Evolutionary conservation across 2,888 invertebrate genomes (phyloP).

Genomic region (Seira sanloemensis): DNA sequence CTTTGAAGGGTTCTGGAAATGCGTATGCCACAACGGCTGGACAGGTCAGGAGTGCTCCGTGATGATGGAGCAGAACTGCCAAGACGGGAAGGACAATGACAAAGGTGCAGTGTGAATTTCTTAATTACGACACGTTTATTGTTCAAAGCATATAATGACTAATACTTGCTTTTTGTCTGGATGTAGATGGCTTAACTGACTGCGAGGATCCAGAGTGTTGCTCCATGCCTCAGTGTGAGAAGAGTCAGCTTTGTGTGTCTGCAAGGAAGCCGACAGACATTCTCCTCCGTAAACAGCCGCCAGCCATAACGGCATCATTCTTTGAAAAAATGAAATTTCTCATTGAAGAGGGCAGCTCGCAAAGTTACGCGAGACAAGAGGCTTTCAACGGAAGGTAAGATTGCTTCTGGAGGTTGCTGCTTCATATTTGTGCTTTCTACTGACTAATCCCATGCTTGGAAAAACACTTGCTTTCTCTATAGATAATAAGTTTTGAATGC

Average conservation of each 20-base stretch:
- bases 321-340: constrained; percentile 98
- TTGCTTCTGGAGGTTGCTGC: constrained; percentile 74
- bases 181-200: constrained; percentile 94
- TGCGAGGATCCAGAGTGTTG: constrained; percentile 99
- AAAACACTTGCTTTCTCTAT: not conserved
- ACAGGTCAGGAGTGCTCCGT: constrained; percentile 95
- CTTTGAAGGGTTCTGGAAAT: constrained; percentile 91
- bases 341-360: constrained; percentile 97
- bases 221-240: constrained; percentile 86
- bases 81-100: constrained; percentile 96
- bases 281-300: constrained; percentile 94
- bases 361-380: constrained; percentile 96
- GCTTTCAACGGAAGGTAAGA: constrained; percentile 97
- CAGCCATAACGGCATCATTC: constrained; percentile 97
- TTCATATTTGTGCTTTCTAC: not conserved
- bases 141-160: no score
- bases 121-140: not conserved
- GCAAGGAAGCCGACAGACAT: constrained; percentile 98
- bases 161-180: constrained; percentile 2
- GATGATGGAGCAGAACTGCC: constrained; percentile 93
- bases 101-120: constrained; percentile 84
- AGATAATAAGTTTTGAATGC: not conserved
- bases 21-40: constrained; percentile 96
- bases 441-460: not conserved
- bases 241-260: constrained; percentile 93